A percentile compares a stretch with the other conserved stretches of the same genome.
Conservation (phyloP, 2,113 vertebrate species). For the Spermophilus dauricus region DNA sequence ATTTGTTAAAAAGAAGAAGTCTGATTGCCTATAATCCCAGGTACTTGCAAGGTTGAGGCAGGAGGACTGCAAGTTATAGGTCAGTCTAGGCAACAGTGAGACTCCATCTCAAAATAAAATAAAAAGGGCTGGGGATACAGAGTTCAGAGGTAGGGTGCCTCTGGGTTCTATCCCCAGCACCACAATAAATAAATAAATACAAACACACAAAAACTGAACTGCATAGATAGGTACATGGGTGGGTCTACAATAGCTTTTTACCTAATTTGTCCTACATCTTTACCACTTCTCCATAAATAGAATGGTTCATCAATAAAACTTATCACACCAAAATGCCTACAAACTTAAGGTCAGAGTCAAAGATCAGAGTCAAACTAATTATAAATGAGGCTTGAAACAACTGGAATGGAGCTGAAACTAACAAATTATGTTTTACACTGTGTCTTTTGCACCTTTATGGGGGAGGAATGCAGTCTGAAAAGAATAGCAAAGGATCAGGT, state of each 20-base stretch:
- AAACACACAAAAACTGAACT: neutral
- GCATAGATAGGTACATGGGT: neutral
- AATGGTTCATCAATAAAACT: neutral
- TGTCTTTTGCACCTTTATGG: neutral
- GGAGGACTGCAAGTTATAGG: neutral
- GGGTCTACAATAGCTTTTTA: neutral
- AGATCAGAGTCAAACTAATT: neutral
- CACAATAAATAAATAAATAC: neutral
- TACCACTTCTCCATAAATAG: neutral
- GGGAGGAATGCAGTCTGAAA: neutral
- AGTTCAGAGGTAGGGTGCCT: neutral
- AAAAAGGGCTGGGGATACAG: neutral
- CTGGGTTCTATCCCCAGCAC: neutral
- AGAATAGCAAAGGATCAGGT: neutral
- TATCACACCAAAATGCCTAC: conserved; percentile 2
- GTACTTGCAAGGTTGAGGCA: neutral
- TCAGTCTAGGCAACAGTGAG: neutral
- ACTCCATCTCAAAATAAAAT: neutral
- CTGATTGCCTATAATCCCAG: too few species aligned
- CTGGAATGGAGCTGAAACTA: neutral
- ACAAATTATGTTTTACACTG: neutral
- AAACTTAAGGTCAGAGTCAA: neutral
- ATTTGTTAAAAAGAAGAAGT: too few species aligned
- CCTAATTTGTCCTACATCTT: neutral
- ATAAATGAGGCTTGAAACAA: neutral